phyloP scores from a whole-genome alignment of 2,113 vertebrate genomes.

The Elachura formosa region DNA sequence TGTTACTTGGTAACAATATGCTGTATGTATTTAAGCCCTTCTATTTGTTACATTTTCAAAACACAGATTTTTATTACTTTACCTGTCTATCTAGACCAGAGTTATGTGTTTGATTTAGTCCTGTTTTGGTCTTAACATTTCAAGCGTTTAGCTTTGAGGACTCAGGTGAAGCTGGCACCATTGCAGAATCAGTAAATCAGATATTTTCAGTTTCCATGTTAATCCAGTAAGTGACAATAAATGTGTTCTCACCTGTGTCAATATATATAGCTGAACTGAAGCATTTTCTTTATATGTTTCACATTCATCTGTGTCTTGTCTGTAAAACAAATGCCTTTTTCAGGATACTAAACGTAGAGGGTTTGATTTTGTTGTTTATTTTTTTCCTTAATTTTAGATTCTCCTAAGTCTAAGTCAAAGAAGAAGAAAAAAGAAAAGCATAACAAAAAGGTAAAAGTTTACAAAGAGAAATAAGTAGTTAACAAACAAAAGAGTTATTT shows the following conservation, averaged over 20 bases:
- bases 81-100: rapidly evolving
- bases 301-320: neutral
- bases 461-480: neutral
- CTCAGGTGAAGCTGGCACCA: neutral
- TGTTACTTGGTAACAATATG: neutral
- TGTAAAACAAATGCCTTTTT: neutral
- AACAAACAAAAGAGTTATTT: neutral
- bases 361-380: neutral
- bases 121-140: neutral
- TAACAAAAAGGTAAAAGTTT: conserved; percentile 79
- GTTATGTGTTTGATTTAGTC: neutral
- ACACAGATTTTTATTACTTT: neutral
- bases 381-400: conserved; percentile 24
- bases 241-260: neutral
- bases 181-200: neutral
- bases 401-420: conserved; percentile 79
- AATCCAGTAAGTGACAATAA: neutral
- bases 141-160: neutral
- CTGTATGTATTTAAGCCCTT: neutral
- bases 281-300: neutral
- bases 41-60: neutral
- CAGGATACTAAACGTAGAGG: neutral
- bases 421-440: conserved; percentile 86
- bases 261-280: neutral
- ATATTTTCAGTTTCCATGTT: neutral